phyloP scores from a whole-genome alignment of 2,797 vertebrate species.

The Acanthurus leucopareius region DNA sequence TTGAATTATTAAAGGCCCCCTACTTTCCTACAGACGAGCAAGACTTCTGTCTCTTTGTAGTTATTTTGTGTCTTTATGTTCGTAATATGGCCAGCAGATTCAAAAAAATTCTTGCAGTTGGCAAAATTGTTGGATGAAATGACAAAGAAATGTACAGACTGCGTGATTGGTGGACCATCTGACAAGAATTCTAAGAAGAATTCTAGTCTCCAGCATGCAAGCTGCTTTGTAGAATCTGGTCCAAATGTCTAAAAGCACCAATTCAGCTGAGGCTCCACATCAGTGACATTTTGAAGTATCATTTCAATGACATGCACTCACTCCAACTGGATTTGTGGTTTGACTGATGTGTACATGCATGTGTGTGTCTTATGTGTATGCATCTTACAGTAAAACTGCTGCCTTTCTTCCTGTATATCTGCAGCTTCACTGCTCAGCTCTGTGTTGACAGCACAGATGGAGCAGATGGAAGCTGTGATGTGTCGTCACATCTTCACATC shows the following conservation, averaged over 20 bases:
- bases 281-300: neutral
- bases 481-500: neutral
- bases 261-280: neutral
- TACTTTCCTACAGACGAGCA: neutral
- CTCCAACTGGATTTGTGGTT: neutral
- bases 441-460: slow-evolving; percentile 43
- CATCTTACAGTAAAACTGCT: slow-evolving; percentile 4
- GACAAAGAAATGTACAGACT: neutral
- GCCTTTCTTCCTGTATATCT: neutral
- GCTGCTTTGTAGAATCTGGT: slow-evolving; percentile 5
- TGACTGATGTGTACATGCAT: neutral
- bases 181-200: neutral
- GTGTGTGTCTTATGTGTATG: neutral
- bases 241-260: neutral
- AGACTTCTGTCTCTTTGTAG: neutral
- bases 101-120: neutral
- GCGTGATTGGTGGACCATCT: neutral
- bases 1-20: neutral
- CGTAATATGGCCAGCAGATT: neutral
- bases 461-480: neutral
- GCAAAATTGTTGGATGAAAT: neutral
- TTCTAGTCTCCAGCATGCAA: neutral
- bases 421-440: neutral
- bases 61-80: neutral
- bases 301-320: slow-evolving; percentile 2